These are phyloP conservation scores for Branchellion lobata DNA, from an alignment of 2,888 invertebrate genomes.

Conservation along the genomic window DNA sequence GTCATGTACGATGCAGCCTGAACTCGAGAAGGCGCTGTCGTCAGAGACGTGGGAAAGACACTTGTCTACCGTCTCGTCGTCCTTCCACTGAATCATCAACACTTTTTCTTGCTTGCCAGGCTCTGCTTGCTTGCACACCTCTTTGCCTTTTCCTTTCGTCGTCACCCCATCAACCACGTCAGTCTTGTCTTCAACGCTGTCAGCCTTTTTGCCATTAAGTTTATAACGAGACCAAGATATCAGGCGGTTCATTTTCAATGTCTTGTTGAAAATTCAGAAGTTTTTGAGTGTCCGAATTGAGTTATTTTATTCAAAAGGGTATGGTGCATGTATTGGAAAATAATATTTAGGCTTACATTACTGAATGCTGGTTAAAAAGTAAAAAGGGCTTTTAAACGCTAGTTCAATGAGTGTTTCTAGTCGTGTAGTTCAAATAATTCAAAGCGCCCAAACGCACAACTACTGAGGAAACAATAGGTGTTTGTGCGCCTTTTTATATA, in stretches of 20 bases:
- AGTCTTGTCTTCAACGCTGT: background rate
- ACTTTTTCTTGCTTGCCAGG: background rate
- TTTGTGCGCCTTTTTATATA: too few species aligned
- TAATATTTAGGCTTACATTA: too few species aligned
- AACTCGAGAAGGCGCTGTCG: background rate
- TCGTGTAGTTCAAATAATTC: too few species aligned
- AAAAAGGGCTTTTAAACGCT: too few species aligned
- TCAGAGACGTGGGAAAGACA: background rate
- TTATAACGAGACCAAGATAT: background rate
- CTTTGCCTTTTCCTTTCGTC: background rate
- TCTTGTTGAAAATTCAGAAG: too few species aligned
- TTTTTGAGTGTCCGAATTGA: too few species aligned
- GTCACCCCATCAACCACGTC: background rate
- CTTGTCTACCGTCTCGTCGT: background rate
- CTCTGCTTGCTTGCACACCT: background rate
- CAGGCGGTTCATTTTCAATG: background rate
- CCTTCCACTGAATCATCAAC: constrained; percentile 6
- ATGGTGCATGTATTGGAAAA: too few species aligned
- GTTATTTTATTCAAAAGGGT: too few species aligned
- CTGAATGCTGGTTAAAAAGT: too few species aligned
- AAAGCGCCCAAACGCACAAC: too few species aligned
- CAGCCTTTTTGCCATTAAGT: background rate
- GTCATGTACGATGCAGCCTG: background rate
- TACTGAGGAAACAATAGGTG: too few species aligned
- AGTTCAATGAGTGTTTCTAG: too few species aligned